phyloP scores from a whole-genome alignment of 2,888 invertebrate species.

The Opisthograptis luteolata region DNA sequence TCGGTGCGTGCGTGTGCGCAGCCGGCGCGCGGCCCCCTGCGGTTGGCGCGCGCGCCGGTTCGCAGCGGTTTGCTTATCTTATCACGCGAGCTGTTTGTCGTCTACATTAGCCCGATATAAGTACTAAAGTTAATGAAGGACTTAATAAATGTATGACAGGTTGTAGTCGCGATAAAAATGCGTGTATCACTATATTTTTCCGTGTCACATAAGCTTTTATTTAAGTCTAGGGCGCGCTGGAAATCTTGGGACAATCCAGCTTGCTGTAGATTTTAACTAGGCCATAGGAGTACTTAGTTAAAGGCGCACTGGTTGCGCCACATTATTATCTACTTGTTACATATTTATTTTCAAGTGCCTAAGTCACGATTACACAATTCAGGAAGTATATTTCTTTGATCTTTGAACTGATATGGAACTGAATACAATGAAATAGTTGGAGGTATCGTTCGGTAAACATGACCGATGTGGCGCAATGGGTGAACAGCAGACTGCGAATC shows the following conservation, averaged over 20 bases:
- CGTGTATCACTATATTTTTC: slow-evolving; percentile 18
- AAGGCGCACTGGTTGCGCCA: too few species aligned
- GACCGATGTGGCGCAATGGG: too few species aligned
- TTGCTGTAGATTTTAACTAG: slow-evolving; percentile 15
- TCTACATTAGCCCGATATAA: slow-evolving; percentile 55
- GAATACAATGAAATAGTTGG: too few species aligned
- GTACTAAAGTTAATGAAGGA: slow-evolving; percentile 53
- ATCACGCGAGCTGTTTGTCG: slow-evolving; percentile 59
- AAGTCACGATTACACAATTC: too few species aligned
- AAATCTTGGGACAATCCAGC: slow-evolving; percentile 1
- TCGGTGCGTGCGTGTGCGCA: slow-evolving; percentile 38
- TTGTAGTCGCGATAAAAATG: slow-evolving; percentile 24
- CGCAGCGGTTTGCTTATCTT: slow-evolving; percentile 75
- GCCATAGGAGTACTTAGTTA: background rate
- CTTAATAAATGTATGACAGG: slow-evolving; percentile 53
- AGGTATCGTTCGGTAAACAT: too few species aligned
- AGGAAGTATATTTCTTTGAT: too few species aligned
- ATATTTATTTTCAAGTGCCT: too few species aligned
- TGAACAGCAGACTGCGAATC: too few species aligned
- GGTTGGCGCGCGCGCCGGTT: slow-evolving; percentile 68
- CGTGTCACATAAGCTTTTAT: background rate
- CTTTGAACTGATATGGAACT: too few species aligned
- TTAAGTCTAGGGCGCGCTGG: too few species aligned
- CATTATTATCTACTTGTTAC: too few species aligned
- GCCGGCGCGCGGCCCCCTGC: slow-evolving; percentile 77